Evolutionary conservation across 2,113 vertebrate species (phyloP).

Genomic region (Tiliqua scincoides): DNA sequence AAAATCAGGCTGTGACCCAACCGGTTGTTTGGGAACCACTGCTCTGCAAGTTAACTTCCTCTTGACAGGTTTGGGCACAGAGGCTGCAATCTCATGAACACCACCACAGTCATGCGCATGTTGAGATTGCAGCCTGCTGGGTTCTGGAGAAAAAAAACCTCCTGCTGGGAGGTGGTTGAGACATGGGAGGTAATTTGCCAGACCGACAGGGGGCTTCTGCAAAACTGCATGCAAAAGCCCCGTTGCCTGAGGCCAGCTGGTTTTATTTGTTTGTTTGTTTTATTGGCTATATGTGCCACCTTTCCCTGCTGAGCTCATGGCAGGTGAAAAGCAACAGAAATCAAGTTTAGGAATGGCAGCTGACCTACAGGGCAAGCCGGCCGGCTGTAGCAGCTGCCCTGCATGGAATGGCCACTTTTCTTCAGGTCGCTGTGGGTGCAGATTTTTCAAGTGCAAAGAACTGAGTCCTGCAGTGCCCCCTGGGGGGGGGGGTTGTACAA

Average conservation of each 20-base stretch:
- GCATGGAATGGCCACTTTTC: rapidly evolving
- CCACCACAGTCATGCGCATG: too few relatives aligned
- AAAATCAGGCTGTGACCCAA: too few relatives aligned
- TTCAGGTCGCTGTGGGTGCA: background rate
- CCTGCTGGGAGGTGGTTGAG: background rate
- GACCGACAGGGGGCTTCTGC: too few relatives aligned
- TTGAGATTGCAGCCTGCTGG: background rate
- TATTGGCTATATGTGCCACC: too few relatives aligned
- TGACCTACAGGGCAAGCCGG: rapidly evolving
- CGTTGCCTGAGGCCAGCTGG: background rate
- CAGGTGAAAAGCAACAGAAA: too few relatives aligned
- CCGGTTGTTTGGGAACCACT: too few relatives aligned
- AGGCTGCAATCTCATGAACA: background rate
- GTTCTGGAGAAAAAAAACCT: background rate
- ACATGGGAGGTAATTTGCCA: too few relatives aligned
- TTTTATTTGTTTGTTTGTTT: background rate
- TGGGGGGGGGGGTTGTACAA: too few relatives aligned
- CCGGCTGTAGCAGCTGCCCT: too few relatives aligned
- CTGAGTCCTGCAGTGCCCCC: background rate
- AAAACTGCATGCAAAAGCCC: background rate
- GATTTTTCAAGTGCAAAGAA: background rate
- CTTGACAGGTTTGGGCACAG: background rate
- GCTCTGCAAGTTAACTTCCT: background rate
- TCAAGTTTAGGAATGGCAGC: too few relatives aligned
- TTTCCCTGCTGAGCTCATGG: too few relatives aligned